These are phyloP conservation scores for Oreonectes daqikongensis DNA, from an alignment of 2,797 vertebrate species.

Conservation along the genomic window DNA sequence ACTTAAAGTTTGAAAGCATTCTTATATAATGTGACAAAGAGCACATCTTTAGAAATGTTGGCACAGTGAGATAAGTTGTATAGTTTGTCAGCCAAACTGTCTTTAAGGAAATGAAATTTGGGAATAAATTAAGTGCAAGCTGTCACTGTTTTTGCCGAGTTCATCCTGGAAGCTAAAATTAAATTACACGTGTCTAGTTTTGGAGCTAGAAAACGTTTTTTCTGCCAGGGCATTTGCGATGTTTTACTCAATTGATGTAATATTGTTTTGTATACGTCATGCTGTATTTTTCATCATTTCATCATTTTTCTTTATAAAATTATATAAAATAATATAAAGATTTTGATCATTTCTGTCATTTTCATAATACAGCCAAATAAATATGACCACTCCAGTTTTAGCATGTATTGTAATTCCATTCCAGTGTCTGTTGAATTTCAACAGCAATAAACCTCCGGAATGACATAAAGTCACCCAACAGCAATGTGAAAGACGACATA, in stretches of 20 bases:
- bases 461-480: too few relatives aligned
- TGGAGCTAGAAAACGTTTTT: background rate
- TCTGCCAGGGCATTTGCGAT: background rate
- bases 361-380: too few relatives aligned
- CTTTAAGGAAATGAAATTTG: constrained; percentile 39
- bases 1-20: background rate
- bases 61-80: background rate
- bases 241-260: background rate
- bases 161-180: background rate
- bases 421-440: too few relatives aligned
- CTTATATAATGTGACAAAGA: too few relatives aligned
- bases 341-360: too few relatives aligned
- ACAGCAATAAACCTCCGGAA: too few relatives aligned
- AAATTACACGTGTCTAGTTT: background rate
- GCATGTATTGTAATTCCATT: too few relatives aligned
- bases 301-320: too few relatives aligned
- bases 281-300: too few relatives aligned
- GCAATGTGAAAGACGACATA: too few relatives aligned
- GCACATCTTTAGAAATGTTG: background rate
- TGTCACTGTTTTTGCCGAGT: constrained; percentile 15
- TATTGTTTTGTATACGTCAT: background rate
- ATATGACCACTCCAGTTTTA: too few relatives aligned
- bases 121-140: constrained; percentile 34
- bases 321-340: too few relatives aligned
- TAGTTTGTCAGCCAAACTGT: constrained; percentile 23